Percentiles rank a stretch among this genome's conserved stretches.
Conservation (phyloP, 2,888 invertebrate genomes). For the Eueremaeus valkanovi region DNA sequence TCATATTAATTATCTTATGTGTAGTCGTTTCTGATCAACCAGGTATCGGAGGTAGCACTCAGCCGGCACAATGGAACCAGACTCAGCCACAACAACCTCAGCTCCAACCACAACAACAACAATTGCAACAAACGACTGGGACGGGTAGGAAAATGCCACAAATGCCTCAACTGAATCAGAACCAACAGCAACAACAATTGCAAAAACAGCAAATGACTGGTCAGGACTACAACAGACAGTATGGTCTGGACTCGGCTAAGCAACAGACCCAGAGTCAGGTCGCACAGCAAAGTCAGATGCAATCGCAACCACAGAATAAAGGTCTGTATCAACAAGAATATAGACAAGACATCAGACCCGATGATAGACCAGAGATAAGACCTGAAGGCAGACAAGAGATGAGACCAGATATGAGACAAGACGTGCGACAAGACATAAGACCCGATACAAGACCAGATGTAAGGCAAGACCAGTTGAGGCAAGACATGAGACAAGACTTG, state of each 20-base stretch:
- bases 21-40: slow-evolving; percentile 18
- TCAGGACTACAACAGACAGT: neutral
- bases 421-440: slow-evolving; percentile 31
- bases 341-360: slow-evolving; percentile 19
- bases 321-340: slow-evolving; percentile 35
- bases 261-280: neutral
- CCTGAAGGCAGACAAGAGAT: too few relatives aligned
- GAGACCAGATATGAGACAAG: neutral
- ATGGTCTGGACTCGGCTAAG: neutral
- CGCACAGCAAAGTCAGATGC: slow-evolving; percentile 3
- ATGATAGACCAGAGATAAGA: slow-evolving; percentile 31
- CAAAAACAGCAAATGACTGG: slow-evolving; percentile 31
- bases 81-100: neutral
- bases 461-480: neutral
- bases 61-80: slow-evolving; percentile 17
- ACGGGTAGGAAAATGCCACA: slow-evolving; percentile 18
- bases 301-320: slow-evolving; percentile 31
- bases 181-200: slow-evolving; percentile 39
- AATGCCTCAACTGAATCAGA: slow-evolving; percentile 40
- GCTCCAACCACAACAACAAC: neutral
- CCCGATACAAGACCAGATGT: slow-evolving; percentile 27
- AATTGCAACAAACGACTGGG: neutral
- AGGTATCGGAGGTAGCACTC: neutral
- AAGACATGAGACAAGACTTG: slow-evolving; percentile 32
- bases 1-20: slow-evolving; percentile 3